A percentile compares a stretch with the other conserved stretches of the same genome.
These are phyloP conservation scores for Leptinotarsa lineolata DNA, from an alignment of 1,140 invertebrate species.

Conservation along the genomic window DNA sequence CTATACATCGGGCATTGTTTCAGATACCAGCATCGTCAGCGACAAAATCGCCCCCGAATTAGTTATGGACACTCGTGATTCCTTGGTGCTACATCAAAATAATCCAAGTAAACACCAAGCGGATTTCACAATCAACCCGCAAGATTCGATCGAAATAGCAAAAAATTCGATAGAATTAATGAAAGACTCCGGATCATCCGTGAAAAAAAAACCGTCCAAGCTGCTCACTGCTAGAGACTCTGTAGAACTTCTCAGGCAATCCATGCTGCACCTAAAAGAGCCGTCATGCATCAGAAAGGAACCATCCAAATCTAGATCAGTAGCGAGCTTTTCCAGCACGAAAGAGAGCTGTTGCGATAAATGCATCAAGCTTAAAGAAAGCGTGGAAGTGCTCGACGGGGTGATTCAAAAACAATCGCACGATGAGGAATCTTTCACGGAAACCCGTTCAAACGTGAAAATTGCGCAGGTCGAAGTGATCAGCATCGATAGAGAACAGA, in stretches of 20 bases:
- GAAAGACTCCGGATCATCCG: constrained; percentile 16
- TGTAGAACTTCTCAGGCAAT: constrained; percentile 35
- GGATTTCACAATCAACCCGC: constrained; percentile 13
- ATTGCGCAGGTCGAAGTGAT: constrained; percentile 36
- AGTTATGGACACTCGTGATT: constrained; percentile 32
- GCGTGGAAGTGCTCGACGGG: not conserved
- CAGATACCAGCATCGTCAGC: not conserved
- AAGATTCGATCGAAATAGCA: constrained; percentile 29
- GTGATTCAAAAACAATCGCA: not conserved
- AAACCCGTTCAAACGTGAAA: not conserved
- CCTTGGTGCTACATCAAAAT: constrained; percentile 31
- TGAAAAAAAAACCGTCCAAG: constrained; percentile 28
- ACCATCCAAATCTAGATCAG: not conserved
- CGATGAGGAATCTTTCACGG: not conserved
- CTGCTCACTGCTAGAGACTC: constrained; percentile 33
- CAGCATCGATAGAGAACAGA: constrained; percentile 19
- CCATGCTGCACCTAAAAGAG: constrained; percentile 22
- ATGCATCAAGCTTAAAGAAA: constrained; percentile 12
- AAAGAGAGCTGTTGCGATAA: constrained; percentile 6
- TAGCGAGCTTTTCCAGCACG: not conserved
- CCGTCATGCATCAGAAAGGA: not conserved
- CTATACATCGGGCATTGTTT: no score
- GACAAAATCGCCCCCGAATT: not conserved
- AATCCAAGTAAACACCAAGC: constrained; percentile 20
- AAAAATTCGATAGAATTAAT: constrained; percentile 29